phyloP scores from a whole-genome alignment of 2,797 vertebrate genomes.

The Sebastes hubbsi region DNA sequence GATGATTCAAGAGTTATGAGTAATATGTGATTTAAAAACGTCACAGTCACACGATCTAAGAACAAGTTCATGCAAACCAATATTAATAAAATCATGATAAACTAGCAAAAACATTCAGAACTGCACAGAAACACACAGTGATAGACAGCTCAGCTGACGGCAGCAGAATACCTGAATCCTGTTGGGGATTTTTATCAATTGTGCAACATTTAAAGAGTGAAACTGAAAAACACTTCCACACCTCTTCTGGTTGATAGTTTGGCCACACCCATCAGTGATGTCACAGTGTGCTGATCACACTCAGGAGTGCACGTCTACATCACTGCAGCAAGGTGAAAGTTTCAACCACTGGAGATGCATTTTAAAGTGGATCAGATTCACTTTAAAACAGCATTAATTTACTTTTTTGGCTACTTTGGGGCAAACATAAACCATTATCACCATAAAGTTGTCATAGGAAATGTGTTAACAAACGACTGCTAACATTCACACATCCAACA shows the following conservation, averaged over 20 bases:
- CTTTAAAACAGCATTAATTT: background rate
- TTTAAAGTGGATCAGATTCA: background rate
- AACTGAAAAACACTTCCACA: background rate
- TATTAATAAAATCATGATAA: background rate
- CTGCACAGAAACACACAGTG: background rate
- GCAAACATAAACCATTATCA: background rate
- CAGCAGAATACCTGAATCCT: background rate
- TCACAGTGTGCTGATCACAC: background rate
- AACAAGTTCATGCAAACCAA: background rate
- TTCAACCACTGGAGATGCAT: background rate
- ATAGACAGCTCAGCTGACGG: background rate
- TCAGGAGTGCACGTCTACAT: background rate
- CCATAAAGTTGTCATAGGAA: no score
- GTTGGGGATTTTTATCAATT: no score
- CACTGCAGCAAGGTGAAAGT: background rate
- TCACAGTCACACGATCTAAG: background rate
- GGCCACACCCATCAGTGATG: background rate
- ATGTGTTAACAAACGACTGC: no score
- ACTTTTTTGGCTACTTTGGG: background rate
- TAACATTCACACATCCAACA: no score
- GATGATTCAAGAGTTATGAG: background rate
- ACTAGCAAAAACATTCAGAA: no score
- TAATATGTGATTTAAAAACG: background rate
- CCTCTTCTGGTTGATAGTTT: background rate
- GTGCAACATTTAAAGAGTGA: background rate